Conservation (phyloP, 2,797 vertebrate species). For the Ispidina lecontei region DNA sequence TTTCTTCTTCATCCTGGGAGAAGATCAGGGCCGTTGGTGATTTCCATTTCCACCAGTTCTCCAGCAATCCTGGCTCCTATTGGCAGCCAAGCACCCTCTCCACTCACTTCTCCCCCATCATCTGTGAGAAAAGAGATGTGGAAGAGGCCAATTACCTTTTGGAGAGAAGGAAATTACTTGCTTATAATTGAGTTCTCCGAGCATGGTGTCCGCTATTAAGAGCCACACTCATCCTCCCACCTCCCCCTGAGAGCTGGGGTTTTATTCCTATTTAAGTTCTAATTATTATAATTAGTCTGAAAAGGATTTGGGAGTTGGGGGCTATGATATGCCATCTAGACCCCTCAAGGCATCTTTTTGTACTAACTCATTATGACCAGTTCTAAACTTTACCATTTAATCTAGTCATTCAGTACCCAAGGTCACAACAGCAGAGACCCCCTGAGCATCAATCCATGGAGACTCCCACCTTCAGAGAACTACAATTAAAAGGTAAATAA, state of each 20-base stretch:
- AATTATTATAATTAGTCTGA: slow-evolving; percentile 64
- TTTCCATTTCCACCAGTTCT: neutral
- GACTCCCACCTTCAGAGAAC: slow-evolving; percentile 47
- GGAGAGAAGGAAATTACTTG: slow-evolving; percentile 63
- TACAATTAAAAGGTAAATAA: slow-evolving; percentile 62
- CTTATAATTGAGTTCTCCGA: slow-evolving; percentile 55
- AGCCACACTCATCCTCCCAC: slow-evolving; percentile 61
- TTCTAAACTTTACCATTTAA: slow-evolving; percentile 57
- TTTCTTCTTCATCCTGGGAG: neutral
- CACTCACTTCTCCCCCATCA: slow-evolving; percentile 17
- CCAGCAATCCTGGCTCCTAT: slow-evolving; percentile 2
- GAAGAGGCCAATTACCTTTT: slow-evolving; percentile 60
- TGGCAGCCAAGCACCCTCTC: neutral
- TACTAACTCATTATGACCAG: slow-evolving; percentile 57
- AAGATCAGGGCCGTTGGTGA: slow-evolving; percentile 6
- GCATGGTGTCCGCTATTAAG: slow-evolving; percentile 52
- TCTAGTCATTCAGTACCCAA: slow-evolving; percentile 48
- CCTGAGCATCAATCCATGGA: slow-evolving; percentile 59
- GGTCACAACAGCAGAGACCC: slow-evolving; percentile 46
- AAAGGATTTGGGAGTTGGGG: slow-evolving; percentile 73
- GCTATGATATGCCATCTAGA: slow-evolving; percentile 55
- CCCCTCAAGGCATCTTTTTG: slow-evolving; percentile 45
- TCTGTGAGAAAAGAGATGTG: slow-evolving; percentile 60
- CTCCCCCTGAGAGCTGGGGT: slow-evolving; percentile 41
- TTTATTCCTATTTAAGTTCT: slow-evolving; percentile 71